These are phyloP conservation scores for Chymomyza caudatula DNA, from an alignment of 2,888 invertebrate genomes.

Conservation along the genomic window DNA sequence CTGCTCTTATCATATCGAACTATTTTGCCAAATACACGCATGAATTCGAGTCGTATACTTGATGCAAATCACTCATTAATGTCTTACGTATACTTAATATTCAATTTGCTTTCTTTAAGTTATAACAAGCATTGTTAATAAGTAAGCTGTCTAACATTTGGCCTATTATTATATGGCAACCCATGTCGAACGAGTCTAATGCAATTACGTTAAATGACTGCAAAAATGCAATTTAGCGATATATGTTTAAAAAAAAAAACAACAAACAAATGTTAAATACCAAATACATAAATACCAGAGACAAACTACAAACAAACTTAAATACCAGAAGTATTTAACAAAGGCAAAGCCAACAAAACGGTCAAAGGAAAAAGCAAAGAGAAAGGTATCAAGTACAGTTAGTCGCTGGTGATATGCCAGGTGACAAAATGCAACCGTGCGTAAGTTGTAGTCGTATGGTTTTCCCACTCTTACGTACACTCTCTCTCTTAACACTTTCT, in stretches of 20 bases:
- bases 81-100: neutral
- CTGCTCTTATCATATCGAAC: too few relatives aligned
- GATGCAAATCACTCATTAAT: too few relatives aligned
- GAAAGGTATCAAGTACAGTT: constrained; percentile 21
- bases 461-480: neutral
- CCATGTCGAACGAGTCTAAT: constrained; percentile 69
- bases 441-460: constrained; percentile 27
- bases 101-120: neutral
- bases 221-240: constrained; percentile 70
- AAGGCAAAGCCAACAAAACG: constrained; percentile 5
- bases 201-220: constrained; percentile 69
- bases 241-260: constrained; percentile 36
- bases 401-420: constrained; percentile 15
- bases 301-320: constrained; percentile 20
- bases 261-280: too few relatives aligned
- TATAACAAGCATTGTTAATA: constrained; percentile 4
- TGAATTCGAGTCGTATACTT: too few relatives aligned
- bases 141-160: neutral
- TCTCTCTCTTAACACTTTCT: neutral
- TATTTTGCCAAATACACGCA: too few relatives aligned
- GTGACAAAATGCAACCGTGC: constrained; percentile 53
- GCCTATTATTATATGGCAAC: constrained; percentile 20
- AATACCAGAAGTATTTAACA: constrained; percentile 29
- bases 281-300: constrained; percentile 17
- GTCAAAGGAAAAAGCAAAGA: neutral